Conservation (phyloP, 2,113 vertebrate species). For the Hippocampus barbouri region DNA sequence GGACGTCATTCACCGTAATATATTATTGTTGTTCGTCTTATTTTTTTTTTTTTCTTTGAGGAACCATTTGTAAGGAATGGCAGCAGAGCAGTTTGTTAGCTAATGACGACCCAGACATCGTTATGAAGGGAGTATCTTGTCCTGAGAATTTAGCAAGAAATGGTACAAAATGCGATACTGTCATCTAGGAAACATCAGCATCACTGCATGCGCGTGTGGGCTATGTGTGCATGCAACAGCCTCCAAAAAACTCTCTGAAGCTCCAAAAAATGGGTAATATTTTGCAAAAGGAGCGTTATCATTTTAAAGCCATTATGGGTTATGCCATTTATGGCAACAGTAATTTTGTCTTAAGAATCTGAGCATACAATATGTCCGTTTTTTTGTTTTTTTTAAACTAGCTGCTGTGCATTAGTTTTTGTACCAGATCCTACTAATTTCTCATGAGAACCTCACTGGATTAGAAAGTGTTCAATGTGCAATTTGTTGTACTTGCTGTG, state of each 20-base stretch:
- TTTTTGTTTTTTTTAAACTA: neutral
- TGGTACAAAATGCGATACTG: neutral
- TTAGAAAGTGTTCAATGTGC: neutral
- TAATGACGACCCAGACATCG: neutral
- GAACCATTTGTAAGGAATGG: slow-evolving; percentile 5
- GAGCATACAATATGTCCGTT: neutral
- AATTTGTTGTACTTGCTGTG: slow-evolving; percentile 4
- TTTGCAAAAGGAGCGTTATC: neutral
- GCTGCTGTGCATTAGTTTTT: neutral
- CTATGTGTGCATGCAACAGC: neutral
- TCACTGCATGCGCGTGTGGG: neutral
- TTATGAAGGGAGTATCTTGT: neutral
- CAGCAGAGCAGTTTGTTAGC: slow-evolving; percentile 19
- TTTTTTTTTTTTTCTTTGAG: slow-evolving; percentile 13
- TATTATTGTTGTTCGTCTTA: neutral
- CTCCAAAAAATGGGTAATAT: neutral
- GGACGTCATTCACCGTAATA: slow-evolving; percentile 14
- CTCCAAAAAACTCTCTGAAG: neutral
- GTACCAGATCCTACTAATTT: slow-evolving; percentile 9
- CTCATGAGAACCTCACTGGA: neutral
- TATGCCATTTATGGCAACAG: neutral
- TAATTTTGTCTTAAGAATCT: neutral
- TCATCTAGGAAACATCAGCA: neutral
- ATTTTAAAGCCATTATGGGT: neutral
- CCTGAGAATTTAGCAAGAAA: neutral